phyloP scores from a whole-genome alignment of 64 coral and sea anemone genomes.

The Pocillopora verrucosa region DNA sequence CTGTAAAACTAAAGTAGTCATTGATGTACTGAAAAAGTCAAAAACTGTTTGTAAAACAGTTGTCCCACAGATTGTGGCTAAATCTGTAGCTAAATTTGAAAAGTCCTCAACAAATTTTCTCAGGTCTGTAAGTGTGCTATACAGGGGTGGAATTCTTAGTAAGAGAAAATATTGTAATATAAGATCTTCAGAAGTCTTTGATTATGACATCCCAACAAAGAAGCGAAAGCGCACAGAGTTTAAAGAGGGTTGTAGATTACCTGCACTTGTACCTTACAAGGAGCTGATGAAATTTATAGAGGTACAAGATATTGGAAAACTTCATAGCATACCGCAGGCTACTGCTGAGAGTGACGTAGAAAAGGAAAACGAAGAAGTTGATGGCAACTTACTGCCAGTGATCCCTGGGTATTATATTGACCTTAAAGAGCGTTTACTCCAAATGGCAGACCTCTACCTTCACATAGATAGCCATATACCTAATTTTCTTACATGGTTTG shows the following conservation, averaged over 20 bases:
- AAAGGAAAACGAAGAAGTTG: constrained; percentile 48
- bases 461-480: constrained; percentile 57
- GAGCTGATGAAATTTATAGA: constrained; percentile 62
- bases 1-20: constrained; percentile 37
- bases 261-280: constrained; percentile 68
- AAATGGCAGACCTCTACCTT: constrained; percentile 64
- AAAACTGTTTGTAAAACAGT: constrained; percentile 64
- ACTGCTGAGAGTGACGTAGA: constrained; percentile 49
- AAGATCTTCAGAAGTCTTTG: constrained; percentile 53
- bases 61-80: constrained; percentile 58
- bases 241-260: constrained; percentile 70
- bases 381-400: constrained; percentile 24
- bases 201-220: constrained; percentile 45
- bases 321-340: constrained; percentile 72
- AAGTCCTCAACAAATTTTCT: constrained; percentile 57
- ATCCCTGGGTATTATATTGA: constrained; percentile 33
- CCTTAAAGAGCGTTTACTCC: constrained; percentile 49
- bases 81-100: constrained; percentile 62
- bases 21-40: constrained; percentile 54
- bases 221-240: constrained; percentile 48
- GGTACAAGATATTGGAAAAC: constrained; percentile 72
- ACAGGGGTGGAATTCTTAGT: too few relatives aligned
- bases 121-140: too few relatives aligned
- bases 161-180: too few relatives aligned
- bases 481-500: constrained; percentile 74